These are phyloP conservation scores for Epirrhoe alternata DNA, from an alignment of 2,888 invertebrate species.

Conservation along the genomic window DNA sequence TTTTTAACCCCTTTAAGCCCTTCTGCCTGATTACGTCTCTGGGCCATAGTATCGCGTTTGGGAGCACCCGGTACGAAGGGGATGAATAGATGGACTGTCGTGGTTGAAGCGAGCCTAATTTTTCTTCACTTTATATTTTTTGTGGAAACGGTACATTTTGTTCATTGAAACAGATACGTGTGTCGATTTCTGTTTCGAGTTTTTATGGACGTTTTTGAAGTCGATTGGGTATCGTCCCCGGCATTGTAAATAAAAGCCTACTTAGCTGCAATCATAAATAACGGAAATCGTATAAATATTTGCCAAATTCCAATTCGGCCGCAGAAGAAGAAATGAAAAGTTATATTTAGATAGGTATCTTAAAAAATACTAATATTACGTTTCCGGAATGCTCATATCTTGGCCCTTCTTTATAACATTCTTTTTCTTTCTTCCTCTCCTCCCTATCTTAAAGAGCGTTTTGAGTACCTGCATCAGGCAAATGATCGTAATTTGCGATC, in stretches of 20 bases:
- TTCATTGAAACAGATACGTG: constrained; percentile 41
- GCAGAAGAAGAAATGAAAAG: background rate
- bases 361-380: no score
- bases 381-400: no score
- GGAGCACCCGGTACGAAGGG: constrained; percentile 52
- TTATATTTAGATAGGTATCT: no score
- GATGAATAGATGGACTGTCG: constrained; percentile 77
- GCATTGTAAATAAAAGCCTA: background rate
- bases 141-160: constrained; percentile 43
- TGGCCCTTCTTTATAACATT: no score
- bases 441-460: no score
- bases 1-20: background rate
- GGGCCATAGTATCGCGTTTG: constrained; percentile 64
- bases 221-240: background rate
- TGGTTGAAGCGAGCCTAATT: constrained; percentile 72
- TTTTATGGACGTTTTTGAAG: background rate
- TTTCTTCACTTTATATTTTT: constrained; percentile 73
- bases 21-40: constrained; percentile 15
- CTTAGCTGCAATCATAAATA: background rate
- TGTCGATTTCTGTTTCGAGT: constrained; percentile 23
- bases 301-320: background rate
- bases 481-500: no score
- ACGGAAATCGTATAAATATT: background rate
- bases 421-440: no score
- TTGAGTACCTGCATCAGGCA: no score